Base-by-base conservation (phyloP, 2,888 invertebrate species). In the Eristalis tenax region DNA sequence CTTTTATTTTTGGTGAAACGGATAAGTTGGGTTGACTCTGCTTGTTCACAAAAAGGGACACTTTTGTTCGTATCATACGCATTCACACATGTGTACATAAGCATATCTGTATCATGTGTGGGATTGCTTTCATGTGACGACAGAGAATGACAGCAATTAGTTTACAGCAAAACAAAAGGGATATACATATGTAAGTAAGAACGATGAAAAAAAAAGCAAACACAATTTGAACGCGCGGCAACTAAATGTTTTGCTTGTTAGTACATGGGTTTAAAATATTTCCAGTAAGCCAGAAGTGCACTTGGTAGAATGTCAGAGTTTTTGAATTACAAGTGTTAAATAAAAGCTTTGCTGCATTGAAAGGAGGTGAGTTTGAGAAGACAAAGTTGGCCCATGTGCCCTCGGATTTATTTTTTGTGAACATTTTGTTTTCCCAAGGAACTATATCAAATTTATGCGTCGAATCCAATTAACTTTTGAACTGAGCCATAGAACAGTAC, bases 61-160 rank as follows among this genome's bases (percentile, higher is more conserved):
- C 65, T 70, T 81, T 82, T 69, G 74, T 65, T 83, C 83, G 63
- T 83, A 68, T 87, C 71, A 75, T 68, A 75, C 83, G 65, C 43
- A 43, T 43, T 8, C 68, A 75, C 83, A 61, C 43, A 43, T 43
- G 8, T 50, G 18, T 18, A 18, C 18, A 50, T 38, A 38, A 38
- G 38, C 38, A 38, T 38, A 38, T 38, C 38, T 79, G 65, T 78
- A 82, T 86, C 77, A 50, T 86, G 74, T 86, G 70, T 68, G 32
- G 18, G 50, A 10, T 18, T 18, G 50, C 43, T 18, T 65, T 35
- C 71, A 79, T 76, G 64, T 74, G 83, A 87, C 70, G 78, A 83
- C 83, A 83, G 69, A 74, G 75, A 80, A 83, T 87, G 87, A 83
- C 83, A 83, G 83, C 87, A 87, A 87, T 87, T 87, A 87, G 87